These are phyloP conservation scores for Enoplosus armatus DNA, from an alignment of 2,797 vertebrate genomes.

Conservation along the genomic window DNA sequence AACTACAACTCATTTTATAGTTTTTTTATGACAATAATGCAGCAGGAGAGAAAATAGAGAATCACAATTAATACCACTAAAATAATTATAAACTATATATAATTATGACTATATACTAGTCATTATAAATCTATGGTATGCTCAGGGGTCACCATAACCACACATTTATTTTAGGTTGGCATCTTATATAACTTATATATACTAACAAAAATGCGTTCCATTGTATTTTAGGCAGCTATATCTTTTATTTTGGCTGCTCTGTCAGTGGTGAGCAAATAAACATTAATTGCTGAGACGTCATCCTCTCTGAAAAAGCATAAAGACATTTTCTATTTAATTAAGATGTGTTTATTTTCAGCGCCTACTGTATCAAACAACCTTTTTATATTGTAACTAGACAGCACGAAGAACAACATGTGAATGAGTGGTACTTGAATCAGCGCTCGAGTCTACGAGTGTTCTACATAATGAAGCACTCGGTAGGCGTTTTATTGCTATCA, in stretches of 20 bases:
- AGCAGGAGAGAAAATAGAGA: too few relatives aligned
- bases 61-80: background rate
- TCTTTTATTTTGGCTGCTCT: background rate
- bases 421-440: conserved; percentile 1
- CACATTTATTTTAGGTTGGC: background rate
- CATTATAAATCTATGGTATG: background rate
- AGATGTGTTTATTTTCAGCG: background rate
- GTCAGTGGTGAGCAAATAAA: background rate
- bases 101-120: too few relatives aligned
- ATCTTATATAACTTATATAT: background rate
- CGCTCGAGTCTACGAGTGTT: background rate
- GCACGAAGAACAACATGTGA: background rate
- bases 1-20: too few relatives aligned
- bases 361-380: background rate
- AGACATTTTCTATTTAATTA: background rate
- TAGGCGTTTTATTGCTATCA: conserved; percentile 17
- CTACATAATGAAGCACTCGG: conserved; percentile 1
- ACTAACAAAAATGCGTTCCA: too few relatives aligned
- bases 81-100: too few relatives aligned
- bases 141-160: background rate
- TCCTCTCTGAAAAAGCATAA: background rate
- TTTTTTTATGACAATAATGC: too few relatives aligned
- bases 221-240: background rate
- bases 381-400: background rate
- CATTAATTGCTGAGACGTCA: background rate